phyloP scores from a whole-genome alignment of 2,797 vertebrate genomes.

The Prionace glauca region DNA sequence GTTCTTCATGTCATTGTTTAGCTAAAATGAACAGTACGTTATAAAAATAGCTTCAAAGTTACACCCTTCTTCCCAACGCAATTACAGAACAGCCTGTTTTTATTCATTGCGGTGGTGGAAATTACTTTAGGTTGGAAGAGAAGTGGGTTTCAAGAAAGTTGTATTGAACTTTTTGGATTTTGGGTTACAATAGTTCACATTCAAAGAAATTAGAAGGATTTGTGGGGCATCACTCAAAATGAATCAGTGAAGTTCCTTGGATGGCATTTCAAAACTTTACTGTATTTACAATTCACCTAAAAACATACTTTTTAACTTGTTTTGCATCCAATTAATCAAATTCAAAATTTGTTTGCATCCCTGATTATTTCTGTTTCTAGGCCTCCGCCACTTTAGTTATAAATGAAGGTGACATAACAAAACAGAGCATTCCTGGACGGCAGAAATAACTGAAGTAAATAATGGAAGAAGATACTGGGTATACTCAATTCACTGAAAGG shows the following conservation, averaged over 20 bases:
- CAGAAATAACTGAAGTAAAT: not conserved
- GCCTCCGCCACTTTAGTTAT: not conserved
- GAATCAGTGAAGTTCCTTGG: not conserved
- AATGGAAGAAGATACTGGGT: not conserved
- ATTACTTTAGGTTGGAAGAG: not conserved
- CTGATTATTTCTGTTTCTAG: not conserved
- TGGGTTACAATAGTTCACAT: not conserved
- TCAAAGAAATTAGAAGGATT: not conserved
- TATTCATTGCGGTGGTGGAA: not conserved
- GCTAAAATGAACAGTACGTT: not conserved
- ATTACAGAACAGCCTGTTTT: not conserved
- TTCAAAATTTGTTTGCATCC: not conserved
- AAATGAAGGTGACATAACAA: not conserved
- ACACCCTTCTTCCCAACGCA: not conserved
- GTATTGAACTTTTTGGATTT: not conserved
- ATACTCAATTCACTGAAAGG: no score
- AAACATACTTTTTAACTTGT: not conserved
- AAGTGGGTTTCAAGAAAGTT: not conserved
- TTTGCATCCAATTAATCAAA: not conserved
- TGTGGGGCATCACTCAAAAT: no score
- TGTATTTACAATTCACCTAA: not conserved
- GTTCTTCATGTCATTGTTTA: not conserved
- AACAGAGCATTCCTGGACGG: not conserved
- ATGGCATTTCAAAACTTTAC: not conserved
- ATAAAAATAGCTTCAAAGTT: not conserved